Evolutionary conservation across 2,888 invertebrate genomes (phyloP).

Genomic region (Mesodorylaimus sp.): DNA sequence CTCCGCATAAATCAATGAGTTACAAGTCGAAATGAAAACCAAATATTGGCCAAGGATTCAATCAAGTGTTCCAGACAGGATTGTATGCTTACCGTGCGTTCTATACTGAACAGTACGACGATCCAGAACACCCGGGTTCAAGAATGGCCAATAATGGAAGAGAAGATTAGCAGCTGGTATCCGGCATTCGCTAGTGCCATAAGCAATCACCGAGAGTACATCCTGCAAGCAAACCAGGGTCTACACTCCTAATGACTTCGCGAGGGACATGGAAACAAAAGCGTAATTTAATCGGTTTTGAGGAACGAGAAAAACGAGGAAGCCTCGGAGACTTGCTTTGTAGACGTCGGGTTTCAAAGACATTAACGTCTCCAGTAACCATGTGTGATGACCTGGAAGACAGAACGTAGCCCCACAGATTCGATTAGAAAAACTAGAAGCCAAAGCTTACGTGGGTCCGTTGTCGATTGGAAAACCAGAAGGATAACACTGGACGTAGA

Average conservation of each 20-base stretch:
- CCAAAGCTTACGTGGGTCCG: conserved; percentile 52
- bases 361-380: conserved; percentile 86
- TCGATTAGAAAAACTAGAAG: conserved; percentile 1
- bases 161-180: conserved; percentile 88
- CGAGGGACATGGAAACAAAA: too few species aligned
- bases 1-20: too few species aligned
- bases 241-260: too few species aligned
- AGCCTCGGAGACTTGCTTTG: too few species aligned
- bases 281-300: too few species aligned
- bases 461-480: conserved; percentile 91
- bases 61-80: not conserved
- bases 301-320: too few species aligned
- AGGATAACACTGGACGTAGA: conserved; percentile 54
- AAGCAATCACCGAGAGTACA: conserved; percentile 79
- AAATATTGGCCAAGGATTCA: too few species aligned
- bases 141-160: conserved; percentile 97
- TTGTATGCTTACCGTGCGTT: conserved; percentile 52
- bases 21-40: too few species aligned
- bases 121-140: conserved; percentile 80
- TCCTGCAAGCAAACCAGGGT: conserved; percentile 39
- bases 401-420: not conserved
- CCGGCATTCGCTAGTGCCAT: conserved; percentile 77
- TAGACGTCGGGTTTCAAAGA: conserved; percentile 70
- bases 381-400: conserved; percentile 70
- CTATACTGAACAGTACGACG: conserved; percentile 66